These are phyloP conservation scores for Pseudomugil tenellus DNA, from an alignment of 2,797 vertebrate species.

Conservation along the genomic window DNA sequence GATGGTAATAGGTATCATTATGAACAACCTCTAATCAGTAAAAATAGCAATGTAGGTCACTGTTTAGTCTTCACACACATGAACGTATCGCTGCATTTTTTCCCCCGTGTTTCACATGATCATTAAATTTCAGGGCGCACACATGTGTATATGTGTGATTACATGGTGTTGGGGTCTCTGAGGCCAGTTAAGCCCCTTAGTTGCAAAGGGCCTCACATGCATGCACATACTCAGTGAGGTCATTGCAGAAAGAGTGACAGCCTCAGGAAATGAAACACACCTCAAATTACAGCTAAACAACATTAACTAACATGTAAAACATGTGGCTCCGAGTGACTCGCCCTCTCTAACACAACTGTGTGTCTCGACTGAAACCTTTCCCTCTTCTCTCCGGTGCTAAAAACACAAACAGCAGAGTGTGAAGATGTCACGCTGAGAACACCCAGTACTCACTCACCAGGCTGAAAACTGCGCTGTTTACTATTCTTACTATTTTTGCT, in stretches of 20 bases:
- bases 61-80: slow-evolving; percentile 72
- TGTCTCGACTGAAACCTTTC: slow-evolving; percentile 52
- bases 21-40: slow-evolving; percentile 74
- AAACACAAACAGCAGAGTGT: slow-evolving; percentile 53
- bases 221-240: slow-evolving; percentile 57
- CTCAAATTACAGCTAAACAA: slow-evolving; percentile 74
- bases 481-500: neutral
- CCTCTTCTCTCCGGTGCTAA: slow-evolving; percentile 14
- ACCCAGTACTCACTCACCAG: slow-evolving; percentile 17
- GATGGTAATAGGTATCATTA: slow-evolving; percentile 70
- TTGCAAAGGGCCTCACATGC: slow-evolving; percentile 38
- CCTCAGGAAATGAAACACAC: slow-evolving; percentile 79
- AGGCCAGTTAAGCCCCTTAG: slow-evolving; percentile 54
- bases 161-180: slow-evolving; percentile 50
- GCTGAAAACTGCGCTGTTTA: neutral
- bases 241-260: slow-evolving; percentile 67
- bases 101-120: slow-evolving; percentile 59
- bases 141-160: slow-evolving; percentile 45
- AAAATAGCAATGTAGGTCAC: slow-evolving; percentile 60
- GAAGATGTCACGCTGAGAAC: slow-evolving; percentile 45
- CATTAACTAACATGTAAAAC: slow-evolving; percentile 65
- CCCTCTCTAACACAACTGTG: slow-evolving; percentile 11
- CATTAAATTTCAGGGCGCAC: slow-evolving; percentile 58
- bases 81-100: slow-evolving; percentile 12
- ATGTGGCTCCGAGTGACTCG: slow-evolving; percentile 40